Percentiles rank a stretch among this genome's conserved stretches.
These are phyloP conservation scores for Spialia ferax DNA, from an alignment of 2,888 invertebrate species.

Conservation along the genomic window DNA sequence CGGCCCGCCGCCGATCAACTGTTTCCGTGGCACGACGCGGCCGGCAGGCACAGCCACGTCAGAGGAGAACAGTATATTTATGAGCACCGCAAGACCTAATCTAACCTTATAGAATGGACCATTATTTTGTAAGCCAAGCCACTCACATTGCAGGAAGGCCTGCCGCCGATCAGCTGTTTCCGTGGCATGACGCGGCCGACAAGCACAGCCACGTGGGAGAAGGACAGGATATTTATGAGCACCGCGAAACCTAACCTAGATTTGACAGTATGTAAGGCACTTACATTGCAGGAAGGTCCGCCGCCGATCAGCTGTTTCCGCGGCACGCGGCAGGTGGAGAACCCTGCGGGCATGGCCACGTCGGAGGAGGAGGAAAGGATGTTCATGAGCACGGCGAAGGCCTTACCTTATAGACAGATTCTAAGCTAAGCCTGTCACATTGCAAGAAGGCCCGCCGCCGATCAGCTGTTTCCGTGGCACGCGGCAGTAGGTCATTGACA, in stretches of 20 bases:
- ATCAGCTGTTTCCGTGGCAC: conserved; percentile 77
- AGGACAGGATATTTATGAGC: conserved; percentile 93
- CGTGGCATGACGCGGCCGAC: conserved; percentile 82
- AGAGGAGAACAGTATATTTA: conserved; percentile 92
- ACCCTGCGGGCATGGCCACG: conserved; percentile 91
- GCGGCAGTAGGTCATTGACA: too few relatives aligned
- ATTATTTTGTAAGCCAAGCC: too few relatives aligned
- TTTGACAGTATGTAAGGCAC: too few relatives aligned
- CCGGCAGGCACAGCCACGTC: conserved; percentile 91
- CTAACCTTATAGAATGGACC: too few relatives aligned
- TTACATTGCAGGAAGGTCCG: conserved; percentile 62
- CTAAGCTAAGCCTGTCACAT: too few relatives aligned
- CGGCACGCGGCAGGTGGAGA: conserved; percentile 86
- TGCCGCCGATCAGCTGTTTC: conserved; percentile 71
- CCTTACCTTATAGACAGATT: too few relatives aligned
- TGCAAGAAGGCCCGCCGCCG: conserved; percentile 61
- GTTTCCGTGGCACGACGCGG: conserved; percentile 77
- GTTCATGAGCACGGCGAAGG: conserved; percentile 93
- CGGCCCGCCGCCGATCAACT: conserved; percentile 66
- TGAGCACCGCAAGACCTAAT: conserved; percentile 93
- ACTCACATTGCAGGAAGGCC: conserved; percentile 62
- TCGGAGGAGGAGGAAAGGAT: conserved; percentile 90
- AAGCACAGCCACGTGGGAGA: conserved; percentile 90
- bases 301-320: conserved; percentile 74
- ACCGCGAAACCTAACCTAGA: conserved; percentile 94